phyloP scores from a whole-genome alignment of 2,113 vertebrate species.

The Alaudala cheleensis region DNA sequence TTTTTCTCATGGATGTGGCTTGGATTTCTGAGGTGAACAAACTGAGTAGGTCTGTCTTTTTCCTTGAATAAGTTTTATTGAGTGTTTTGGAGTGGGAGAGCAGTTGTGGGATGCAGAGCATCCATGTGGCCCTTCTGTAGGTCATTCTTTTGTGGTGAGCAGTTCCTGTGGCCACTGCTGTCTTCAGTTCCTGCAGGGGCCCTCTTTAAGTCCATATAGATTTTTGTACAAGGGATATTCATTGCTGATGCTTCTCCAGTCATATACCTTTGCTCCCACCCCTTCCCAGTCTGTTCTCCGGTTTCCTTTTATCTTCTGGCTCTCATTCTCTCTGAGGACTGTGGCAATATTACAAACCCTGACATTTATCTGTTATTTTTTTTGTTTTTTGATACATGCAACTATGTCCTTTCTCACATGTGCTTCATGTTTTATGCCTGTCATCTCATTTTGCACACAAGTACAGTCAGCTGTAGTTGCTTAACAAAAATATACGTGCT shows the following conservation, averaged over 20 bases:
- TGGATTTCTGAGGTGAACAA: neutral
- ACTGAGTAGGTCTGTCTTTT: neutral
- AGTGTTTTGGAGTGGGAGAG: neutral
- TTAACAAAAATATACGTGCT: neutral
- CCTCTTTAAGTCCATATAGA: neutral
- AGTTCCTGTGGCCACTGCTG: accelerated
- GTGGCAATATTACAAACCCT: neutral
- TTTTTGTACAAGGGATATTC: neutral
- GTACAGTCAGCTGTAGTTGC: constrained; percentile 11
- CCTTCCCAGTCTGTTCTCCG: neutral
- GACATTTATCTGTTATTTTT: neutral
- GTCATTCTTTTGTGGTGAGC: neutral
- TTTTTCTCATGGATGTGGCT: neutral
- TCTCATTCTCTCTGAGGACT: neutral
- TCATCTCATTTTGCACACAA: neutral
- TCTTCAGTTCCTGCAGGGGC: neutral
- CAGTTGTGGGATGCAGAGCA: neutral
- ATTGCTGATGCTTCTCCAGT: neutral
- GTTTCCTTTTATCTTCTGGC: neutral
- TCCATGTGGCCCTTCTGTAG: neutral
- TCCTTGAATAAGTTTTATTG: neutral
- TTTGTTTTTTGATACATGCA: neutral
- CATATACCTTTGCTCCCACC: neutral
- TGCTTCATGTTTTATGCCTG: constrained; percentile 30
- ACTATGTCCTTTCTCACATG: neutral